These are phyloP conservation scores for Halictus quadricinctus DNA, from an alignment of 2,888 invertebrate genomes.

Conservation along the genomic window DNA sequence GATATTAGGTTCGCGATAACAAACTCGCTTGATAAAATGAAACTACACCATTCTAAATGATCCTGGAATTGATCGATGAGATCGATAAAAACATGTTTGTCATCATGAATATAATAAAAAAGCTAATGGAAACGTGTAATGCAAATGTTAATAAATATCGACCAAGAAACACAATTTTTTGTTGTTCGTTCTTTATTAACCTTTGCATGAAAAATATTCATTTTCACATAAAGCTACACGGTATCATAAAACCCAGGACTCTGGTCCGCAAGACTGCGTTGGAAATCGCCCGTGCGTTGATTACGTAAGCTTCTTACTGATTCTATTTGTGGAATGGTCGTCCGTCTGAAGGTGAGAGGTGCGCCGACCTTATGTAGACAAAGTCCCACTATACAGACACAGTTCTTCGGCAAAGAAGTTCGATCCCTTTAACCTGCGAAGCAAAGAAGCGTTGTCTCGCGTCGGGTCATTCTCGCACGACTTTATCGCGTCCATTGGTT, in stretches of 20 bases:
- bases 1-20: no score
- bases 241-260: not conserved
- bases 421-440: not conserved
- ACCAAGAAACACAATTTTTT: not conserved
- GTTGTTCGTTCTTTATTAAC: not conserved
- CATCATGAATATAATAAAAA: no score
- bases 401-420: not conserved
- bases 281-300: conserved; percentile 51
- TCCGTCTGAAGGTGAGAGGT: conserved; percentile 65
- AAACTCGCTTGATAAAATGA: no score
- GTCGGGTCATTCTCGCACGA: not conserved
- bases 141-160: not conserved
- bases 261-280: conserved; percentile 35
- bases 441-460: not conserved
- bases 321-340: conserved; percentile 61
- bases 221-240: not conserved
- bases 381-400: conserved; percentile 21
- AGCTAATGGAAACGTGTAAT: no score
- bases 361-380: conserved; percentile 64
- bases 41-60: no score
- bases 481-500: not conserved
- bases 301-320: conserved; percentile 62
- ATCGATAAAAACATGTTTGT: no score
- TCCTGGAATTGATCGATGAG: no score
- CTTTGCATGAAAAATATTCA: not conserved